Base-by-base conservation (phyloP, 2,888 invertebrate species). In the Quadroppia sp. region DNA sequence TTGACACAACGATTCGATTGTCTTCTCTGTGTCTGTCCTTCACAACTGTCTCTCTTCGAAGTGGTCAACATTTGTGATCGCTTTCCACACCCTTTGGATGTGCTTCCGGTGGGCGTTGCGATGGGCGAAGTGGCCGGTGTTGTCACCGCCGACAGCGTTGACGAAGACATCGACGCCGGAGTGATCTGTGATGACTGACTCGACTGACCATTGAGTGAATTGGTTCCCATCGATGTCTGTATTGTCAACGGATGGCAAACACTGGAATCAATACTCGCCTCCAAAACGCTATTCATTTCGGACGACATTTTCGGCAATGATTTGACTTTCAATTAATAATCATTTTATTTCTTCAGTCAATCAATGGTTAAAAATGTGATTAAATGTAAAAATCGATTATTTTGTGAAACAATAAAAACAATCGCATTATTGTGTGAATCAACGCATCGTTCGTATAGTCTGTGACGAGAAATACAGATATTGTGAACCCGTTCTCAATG, bases 1-100 rank as follows among this genome's bases (percentile, higher is more conserved):
- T 96, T 97, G 79, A 97, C 96, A 1, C 95, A 95, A 75, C 97
- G 86, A 36, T 92, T 93, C 15, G 95, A 95, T 82, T 94, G 92
- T 81, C 81, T 78, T 11, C 82, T 70, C 25, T 78, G 77, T 28
- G 75, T 76, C 32, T 71, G 71, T 30, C 3, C 28, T 6, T 28
- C 71, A 28, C 30, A 13, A 23, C 56, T 36, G n/a, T 64, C 64
- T 36, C 64, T 11, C 64, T 64, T 64, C 2, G 36, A 40, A 70
- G 17, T 11, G 4, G 17, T 17, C 2, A 50, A 15, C 42, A 48
- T 20, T 20, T 42, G 42, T 17, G 42, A 36, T 9, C 23, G 36
- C 4, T n/a, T 32, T 17, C 15, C 7, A 4, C 20, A 40, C 2
- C 59, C 59, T 56, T 25, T 61, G 7, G 32, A 11, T 15, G n/a